These are phyloP conservation scores for Galeopterus variegatus DNA, from an alignment of 2,113 vertebrate genomes.

Conservation along the genomic window DNA sequence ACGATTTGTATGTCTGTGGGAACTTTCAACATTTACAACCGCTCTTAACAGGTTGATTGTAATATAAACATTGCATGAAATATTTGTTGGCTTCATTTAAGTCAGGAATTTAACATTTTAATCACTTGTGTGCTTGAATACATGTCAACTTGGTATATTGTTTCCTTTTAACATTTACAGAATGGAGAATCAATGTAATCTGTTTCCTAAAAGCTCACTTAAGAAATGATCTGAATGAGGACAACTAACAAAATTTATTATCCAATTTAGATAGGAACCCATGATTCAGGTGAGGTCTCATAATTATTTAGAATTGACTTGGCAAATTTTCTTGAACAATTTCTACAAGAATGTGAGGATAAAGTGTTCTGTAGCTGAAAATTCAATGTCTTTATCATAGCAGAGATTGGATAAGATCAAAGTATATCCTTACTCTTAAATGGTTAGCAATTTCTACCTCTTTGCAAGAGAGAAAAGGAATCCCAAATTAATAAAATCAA, in stretches of 20 bases:
- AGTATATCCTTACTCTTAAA: background rate
- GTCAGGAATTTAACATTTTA: background rate
- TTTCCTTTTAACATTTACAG: background rate
- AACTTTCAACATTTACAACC: background rate
- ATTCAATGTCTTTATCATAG: background rate
- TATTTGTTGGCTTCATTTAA: constrained; percentile 10
- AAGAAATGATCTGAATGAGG: constrained; percentile 26
- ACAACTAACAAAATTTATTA: background rate
- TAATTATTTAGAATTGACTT: constrained; percentile 58
- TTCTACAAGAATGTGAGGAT: background rate
- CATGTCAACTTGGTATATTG: background rate
- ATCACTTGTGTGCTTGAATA: background rate
- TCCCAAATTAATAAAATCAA: background rate
- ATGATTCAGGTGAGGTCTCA: background rate
- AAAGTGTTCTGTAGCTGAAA: background rate
- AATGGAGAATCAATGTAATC: background rate
- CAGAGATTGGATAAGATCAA: background rate
- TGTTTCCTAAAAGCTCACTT: constrained; percentile 38
- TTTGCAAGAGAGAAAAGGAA: constrained; percentile 7
- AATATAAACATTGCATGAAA: background rate
- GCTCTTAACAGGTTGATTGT: background rate
- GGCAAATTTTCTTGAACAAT: constrained; percentile 1
- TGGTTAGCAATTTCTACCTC: background rate
- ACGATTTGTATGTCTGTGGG: background rate
- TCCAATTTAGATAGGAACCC: background rate